A percentile compares a stretch with the other conserved stretches of the same genome.
Evolutionary conservation across 2,113 vertebrate genomes (phyloP).

Genomic region (Lophochroa leadbeateri): DNA sequence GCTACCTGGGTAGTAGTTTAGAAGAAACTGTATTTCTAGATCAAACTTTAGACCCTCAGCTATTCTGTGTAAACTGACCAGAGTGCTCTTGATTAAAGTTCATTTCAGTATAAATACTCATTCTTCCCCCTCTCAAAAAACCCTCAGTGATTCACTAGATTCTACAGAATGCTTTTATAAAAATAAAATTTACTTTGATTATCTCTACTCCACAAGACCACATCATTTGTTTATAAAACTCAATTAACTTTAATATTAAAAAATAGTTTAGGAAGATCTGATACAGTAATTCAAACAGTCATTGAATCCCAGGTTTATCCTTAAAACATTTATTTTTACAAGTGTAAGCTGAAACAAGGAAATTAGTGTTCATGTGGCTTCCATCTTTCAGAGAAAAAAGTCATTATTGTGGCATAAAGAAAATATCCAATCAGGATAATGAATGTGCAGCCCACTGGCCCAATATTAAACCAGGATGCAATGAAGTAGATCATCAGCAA

Average conservation of each 20-base stretch:
- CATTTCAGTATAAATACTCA: neutral
- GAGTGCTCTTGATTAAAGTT: neutral
- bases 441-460: conserved; percentile 77
- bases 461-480: conserved; percentile 77
- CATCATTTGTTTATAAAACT: neutral
- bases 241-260: conserved; percentile 12
- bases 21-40: neutral
- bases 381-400: conserved; percentile 76
- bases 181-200: conserved; percentile 42
- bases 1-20: neutral
- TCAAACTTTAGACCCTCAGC: neutral
- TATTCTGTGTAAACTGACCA: neutral
- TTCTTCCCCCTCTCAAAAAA: neutral
- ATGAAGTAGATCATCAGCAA: conserved; percentile 79
- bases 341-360: neutral
- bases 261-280: neutral
- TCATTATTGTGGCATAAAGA: conserved; percentile 80
- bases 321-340: neutral
- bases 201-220: neutral
- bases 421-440: conserved; percentile 75
- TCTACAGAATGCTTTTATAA: conserved; percentile 40
- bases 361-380: conserved; percentile 78
- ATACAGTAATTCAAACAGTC: neutral
- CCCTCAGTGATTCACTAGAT: neutral
- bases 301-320: neutral